Percentiles rank a stretch among this genome's conserved stretches.
Conservation (phyloP, 2,888 invertebrate species). For the Lordiphosa fenestrarum region DNA sequence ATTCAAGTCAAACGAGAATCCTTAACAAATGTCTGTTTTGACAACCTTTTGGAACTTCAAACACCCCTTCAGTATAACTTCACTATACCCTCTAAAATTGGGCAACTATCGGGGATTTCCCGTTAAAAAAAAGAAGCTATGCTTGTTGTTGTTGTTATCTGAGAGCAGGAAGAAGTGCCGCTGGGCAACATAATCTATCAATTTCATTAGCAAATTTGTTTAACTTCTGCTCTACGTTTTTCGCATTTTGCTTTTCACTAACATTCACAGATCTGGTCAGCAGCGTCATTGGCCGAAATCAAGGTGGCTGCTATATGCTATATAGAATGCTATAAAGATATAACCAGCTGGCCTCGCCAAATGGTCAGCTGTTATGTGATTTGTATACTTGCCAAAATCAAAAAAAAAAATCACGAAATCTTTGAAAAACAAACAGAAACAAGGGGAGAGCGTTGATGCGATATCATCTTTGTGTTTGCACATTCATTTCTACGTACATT, state of each 20-base stretch:
- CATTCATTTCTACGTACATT: no score
- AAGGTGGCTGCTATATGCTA: slow-evolving; percentile 38
- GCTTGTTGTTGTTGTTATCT: slow-evolving; percentile 12
- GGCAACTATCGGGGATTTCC: neutral
- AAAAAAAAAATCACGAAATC: slow-evolving; percentile 22
- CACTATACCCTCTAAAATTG: neutral
- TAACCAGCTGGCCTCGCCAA: slow-evolving; percentile 65
- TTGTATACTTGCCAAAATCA: slow-evolving; percentile 52
- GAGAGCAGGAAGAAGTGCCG: slow-evolving; percentile 21
- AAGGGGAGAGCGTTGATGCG: slow-evolving; percentile 13
- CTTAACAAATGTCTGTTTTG: no score
- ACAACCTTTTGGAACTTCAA: no score
- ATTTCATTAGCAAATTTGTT: slow-evolving; percentile 10
- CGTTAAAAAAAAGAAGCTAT: neutral
- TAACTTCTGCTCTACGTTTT: slow-evolving; percentile 1
- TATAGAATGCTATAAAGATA: slow-evolving; percentile 5
- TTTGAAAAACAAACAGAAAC: slow-evolving; percentile 7
- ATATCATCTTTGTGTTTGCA: no score
- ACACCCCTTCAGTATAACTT: no score
- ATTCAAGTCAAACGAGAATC: no score
- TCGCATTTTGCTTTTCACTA: neutral
- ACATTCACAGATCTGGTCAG: slow-evolving; percentile 3
- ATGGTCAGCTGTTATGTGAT: slow-evolving; percentile 67
- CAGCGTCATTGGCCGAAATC: slow-evolving; percentile 57
- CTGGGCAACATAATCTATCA: slow-evolving; percentile 18